Percentiles rank a stretch among this genome's conserved stretches.
Conservation (phyloP, 2,113 vertebrate genomes). For the Cisticola juncidis region DNA sequence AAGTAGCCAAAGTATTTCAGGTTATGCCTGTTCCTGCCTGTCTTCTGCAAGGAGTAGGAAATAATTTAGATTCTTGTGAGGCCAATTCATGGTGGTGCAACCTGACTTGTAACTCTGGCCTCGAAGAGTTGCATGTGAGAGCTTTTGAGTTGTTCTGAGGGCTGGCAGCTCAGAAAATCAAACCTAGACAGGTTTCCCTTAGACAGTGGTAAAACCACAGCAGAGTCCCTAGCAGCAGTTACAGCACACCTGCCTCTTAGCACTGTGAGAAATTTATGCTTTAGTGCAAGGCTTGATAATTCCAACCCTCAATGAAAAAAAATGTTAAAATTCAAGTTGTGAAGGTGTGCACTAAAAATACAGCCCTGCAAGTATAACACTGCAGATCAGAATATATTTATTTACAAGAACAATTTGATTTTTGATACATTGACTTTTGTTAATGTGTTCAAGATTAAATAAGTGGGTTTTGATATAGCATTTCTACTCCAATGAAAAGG, state of each 20-base stretch:
- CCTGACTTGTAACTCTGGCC: not conserved
- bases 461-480: not conserved
- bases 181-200: not conserved
- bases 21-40: not conserved
- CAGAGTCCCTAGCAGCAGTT: not conserved
- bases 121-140: not conserved
- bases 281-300: not conserved
- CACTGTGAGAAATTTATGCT: not conserved
- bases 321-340: not conserved
- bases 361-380: not conserved
- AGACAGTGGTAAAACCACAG: not conserved
- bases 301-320: not conserved
- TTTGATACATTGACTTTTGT: not conserved
- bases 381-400: not conserved
- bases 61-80: not conserved
- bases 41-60: not conserved
- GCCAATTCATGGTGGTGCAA: not conserved
- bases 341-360: not conserved
- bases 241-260: not conserved
- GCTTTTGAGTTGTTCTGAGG: not conserved
- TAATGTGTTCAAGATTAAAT: not conserved
- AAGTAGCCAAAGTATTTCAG: not conserved
- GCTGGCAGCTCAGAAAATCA: not conserved
- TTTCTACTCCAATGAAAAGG: not conserved
- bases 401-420: not conserved